Evolutionary conservation across 2,797 vertebrate genomes (phyloP).

Genomic region (Cossypha heuglini): DNA sequence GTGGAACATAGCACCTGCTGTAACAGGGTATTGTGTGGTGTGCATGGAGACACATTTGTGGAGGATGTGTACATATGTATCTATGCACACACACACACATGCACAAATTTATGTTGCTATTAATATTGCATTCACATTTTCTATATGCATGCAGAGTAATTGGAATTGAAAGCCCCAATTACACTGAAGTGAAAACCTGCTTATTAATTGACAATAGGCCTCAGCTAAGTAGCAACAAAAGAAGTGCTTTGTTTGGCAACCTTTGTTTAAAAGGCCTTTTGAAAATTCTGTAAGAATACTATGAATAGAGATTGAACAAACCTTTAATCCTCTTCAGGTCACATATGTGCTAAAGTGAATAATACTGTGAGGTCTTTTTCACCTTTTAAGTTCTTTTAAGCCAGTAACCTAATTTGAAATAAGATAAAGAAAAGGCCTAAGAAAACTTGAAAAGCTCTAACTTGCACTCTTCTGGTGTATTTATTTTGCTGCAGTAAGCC

Average conservation of each 20-base stretch:
- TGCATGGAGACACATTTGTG: neutral
- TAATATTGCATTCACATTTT: neutral
- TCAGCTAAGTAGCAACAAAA: slow-evolving; percentile 69
- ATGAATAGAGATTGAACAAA: slow-evolving; percentile 71
- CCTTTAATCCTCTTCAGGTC: slow-evolving; percentile 70
- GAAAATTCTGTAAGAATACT: slow-evolving; percentile 59
- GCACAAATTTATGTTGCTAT: neutral
- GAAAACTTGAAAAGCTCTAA: slow-evolving; percentile 12
- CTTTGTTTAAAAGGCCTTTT: slow-evolving; percentile 72
- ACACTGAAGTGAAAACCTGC: slow-evolving; percentile 61
- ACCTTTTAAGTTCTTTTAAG: slow-evolving; percentile 67
- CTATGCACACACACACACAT: neutral
- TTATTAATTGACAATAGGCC: slow-evolving; percentile 70
- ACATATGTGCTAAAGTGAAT: slow-evolving; percentile 76
- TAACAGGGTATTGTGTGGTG: neutral
- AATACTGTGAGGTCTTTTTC: slow-evolving; percentile 68
- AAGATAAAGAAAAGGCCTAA: slow-evolving; percentile 33
- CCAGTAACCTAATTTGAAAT: slow-evolving; percentile 68
- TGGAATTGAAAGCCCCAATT: slow-evolving; percentile 67
- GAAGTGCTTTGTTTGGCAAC: slow-evolving; percentile 73
- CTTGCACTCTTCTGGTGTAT: neutral
- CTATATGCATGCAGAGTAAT: slow-evolving; percentile 22
- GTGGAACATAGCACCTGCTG: neutral
- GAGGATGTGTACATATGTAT: neutral
- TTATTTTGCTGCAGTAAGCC: slow-evolving; percentile 4